Evolutionary conservation across 2,113 vertebrate genomes (phyloP).

Genomic region (Agapornis roseicollis): DNA sequence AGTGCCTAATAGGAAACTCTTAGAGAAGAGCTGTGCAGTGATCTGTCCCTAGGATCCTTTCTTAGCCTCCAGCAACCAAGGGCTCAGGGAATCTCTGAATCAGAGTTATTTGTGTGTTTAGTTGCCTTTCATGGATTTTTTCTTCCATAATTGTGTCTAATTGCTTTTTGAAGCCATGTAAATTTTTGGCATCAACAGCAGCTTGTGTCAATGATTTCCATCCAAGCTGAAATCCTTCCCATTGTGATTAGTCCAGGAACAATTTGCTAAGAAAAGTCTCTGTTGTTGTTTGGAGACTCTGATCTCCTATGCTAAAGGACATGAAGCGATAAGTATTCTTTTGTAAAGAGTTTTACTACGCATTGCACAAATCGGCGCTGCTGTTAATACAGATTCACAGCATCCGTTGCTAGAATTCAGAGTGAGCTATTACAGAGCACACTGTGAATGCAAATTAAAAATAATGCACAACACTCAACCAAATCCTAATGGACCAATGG

Average conservation of each 20-base stretch:
- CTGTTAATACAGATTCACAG: conserved; percentile 62
- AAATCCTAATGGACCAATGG: conserved; percentile 52
- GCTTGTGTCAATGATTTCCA: conserved; percentile 20
- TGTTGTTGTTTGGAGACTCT: conserved; percentile 12
- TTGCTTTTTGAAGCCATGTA: conserved; percentile 32
- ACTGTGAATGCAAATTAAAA: conserved; percentile 68
- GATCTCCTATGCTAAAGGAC: background rate
- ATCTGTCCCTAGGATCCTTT: background rate
- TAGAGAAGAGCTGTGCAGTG: background rate
- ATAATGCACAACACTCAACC: conserved; percentile 4
- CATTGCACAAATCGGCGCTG: background rate
- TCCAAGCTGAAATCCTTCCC: conserved; percentile 6
- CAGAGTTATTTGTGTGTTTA: background rate
- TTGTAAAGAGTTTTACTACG: conserved; percentile 8
- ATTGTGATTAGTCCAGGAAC: background rate
- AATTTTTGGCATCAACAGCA: conserved; percentile 5
- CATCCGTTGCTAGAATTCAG: conserved; percentile 36
- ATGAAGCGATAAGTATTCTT: background rate
- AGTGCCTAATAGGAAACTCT: background rate
- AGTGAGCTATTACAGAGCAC: conserved; percentile 45
- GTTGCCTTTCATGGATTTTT: background rate
- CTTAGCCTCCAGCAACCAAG: background rate
- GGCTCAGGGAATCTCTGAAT: background rate
- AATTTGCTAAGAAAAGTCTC: conserved; percentile 1
- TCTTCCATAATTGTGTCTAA: conserved; percentile 17